Conservation (phyloP, 2,797 vertebrate species). For the Sebastes glaucus region DNA sequence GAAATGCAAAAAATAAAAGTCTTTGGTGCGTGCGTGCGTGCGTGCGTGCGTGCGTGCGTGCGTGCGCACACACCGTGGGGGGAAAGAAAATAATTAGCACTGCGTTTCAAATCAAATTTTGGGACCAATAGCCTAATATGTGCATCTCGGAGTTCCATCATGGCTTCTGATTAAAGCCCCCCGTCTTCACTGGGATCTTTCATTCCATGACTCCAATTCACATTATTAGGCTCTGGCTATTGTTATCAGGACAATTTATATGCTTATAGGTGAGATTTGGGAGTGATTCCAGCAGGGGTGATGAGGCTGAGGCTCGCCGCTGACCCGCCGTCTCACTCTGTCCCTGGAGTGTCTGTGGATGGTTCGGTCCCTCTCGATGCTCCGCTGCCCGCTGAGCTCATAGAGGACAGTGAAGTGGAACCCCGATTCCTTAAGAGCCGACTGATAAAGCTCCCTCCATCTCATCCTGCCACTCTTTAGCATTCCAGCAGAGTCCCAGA, state of each 20-base stretch:
- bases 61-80: not conserved
- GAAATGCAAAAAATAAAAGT: too few relatives aligned
- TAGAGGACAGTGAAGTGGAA: constrained; percentile 76
- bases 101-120: constrained; percentile 64
- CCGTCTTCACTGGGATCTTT: constrained; percentile 20
- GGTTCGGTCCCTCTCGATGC: constrained; percentile 68
- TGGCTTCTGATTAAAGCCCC: constrained; percentile 45
- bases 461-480: constrained; percentile 37
- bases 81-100: constrained; percentile 43
- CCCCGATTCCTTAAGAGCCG: constrained; percentile 54
- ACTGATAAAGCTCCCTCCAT: constrained; percentile 70
- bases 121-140: constrained; percentile 12
- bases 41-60: not conserved
- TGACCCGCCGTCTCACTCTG: not conserved
- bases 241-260: constrained; percentile 47
- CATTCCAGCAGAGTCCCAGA: constrained; percentile 47
- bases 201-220: constrained; percentile 37
- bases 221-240: constrained; percentile 33
- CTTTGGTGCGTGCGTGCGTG: not conserved
- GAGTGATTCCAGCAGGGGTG: not conserved
- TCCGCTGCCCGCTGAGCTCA: constrained; percentile 68
- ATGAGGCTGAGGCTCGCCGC: not conserved
- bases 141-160: constrained; percentile 11
- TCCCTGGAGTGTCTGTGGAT: constrained; percentile 55
- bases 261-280: constrained; percentile 10